Evolutionary conservation across 2,113 vertebrate genomes (phyloP).

Genomic region (Pseudorasbora parva): DNA sequence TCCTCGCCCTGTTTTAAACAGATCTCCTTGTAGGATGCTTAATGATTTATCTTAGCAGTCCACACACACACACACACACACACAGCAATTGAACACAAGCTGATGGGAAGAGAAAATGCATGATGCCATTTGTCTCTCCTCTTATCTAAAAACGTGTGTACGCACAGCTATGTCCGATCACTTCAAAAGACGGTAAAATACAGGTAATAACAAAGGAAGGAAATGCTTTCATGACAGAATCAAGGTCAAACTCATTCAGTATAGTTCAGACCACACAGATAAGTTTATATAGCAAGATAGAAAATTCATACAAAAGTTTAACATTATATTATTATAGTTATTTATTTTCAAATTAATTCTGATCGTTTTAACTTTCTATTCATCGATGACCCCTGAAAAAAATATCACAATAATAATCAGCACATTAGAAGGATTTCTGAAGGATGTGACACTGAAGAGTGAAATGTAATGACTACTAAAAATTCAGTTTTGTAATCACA

Average conservation of each 20-base stretch:
- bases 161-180: background rate
- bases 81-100: background rate
- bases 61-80: constrained; percentile 29
- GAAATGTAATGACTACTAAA: background rate
- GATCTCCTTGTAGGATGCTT: constrained; percentile 4
- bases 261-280: background rate
- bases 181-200: constrained; percentile 1
- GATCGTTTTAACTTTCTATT: background rate
- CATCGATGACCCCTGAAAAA: background rate
- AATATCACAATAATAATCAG: background rate
- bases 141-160: background rate
- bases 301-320: no score
- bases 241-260: background rate
- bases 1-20: constrained; percentile 10
- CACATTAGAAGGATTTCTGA: background rate
- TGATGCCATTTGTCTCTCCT: constrained; percentile 27
- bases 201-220: background rate
- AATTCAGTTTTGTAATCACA: background rate
- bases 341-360: no score
- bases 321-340: no score
- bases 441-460: background rate
- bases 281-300: background rate
- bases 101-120: background rate
- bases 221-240: background rate
- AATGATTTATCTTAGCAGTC: background rate